Conservation (phyloP, 2,888 invertebrate genomes). For the Coleophora flavipennella region DNA sequence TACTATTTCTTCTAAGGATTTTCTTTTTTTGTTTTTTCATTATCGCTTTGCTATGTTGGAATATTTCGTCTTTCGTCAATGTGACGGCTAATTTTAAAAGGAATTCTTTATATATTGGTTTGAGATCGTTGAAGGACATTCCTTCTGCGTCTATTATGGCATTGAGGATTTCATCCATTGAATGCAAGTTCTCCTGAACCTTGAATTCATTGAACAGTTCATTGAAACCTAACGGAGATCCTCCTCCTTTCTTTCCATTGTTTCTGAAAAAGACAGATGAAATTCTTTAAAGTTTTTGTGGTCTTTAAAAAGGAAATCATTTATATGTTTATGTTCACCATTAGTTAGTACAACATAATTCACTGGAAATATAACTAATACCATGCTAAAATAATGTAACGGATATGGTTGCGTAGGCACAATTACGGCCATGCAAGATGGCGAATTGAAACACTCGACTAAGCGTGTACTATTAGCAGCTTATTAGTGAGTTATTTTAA, state of each 20-base stretch:
- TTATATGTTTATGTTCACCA: too few species aligned
- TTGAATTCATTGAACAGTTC: slow-evolving; percentile 91
- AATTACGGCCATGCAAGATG: slow-evolving; percentile 49
- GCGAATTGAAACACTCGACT: slow-evolving; percentile 48
- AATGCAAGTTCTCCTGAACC: slow-evolving; percentile 89
- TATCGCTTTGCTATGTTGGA: slow-evolving; percentile 89
- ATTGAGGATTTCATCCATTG: slow-evolving; percentile 88
- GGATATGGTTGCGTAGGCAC: slow-evolving; percentile 53
- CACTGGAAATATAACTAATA: too few species aligned
- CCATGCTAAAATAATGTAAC: slow-evolving; percentile 40
- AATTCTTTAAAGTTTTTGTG: too few species aligned
- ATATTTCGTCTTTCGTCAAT: slow-evolving; percentile 92
- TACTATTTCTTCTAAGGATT: slow-evolving; percentile 70
- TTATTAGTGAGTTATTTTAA: slow-evolving; percentile 38
- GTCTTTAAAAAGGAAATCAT: too few species aligned
- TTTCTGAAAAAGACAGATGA: slow-evolving; percentile 54
- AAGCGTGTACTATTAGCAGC: slow-evolving; percentile 41
- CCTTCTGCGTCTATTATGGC: slow-evolving; percentile 93
- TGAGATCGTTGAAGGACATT: slow-evolving; percentile 93
- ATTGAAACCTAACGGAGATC: slow-evolving; percentile 88
- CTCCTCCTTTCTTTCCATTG: slow-evolving; percentile 77
- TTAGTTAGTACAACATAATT: too few species aligned
- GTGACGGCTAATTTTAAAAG: slow-evolving; percentile 89
- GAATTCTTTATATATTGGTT: slow-evolving; percentile 93
- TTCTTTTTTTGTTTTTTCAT: slow-evolving; percentile 89